phyloP scores from a whole-genome alignment of 2,888 invertebrate species.

The Platerodrilus igneus region DNA sequence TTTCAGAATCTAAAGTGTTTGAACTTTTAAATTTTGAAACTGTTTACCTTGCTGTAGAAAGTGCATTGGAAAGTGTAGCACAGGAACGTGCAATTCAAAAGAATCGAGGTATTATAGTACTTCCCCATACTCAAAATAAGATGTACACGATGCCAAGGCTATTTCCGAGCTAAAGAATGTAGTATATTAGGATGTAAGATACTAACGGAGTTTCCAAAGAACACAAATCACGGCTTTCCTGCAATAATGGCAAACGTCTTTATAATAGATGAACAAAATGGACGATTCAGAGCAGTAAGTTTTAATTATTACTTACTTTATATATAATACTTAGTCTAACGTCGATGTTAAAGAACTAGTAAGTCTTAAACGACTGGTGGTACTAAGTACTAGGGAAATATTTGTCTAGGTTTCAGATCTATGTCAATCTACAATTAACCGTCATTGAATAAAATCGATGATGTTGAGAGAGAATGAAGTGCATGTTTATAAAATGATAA shows the following conservation, averaged over 20 bases:
- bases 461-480: too few species aligned
- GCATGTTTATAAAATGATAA: too few species aligned
- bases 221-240: slow-evolving; percentile 40
- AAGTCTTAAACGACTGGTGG: too few species aligned
- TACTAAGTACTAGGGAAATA: too few species aligned
- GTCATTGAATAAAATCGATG: too few species aligned
- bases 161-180: slow-evolving; percentile 38
- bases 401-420: too few species aligned
- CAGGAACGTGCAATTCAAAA: slow-evolving; percentile 38
- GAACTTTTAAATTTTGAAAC: slow-evolving; percentile 44
- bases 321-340: too few species aligned
- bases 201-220: slow-evolving; percentile 47
- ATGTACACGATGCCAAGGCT: slow-evolving; percentile 50
- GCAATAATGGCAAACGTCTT: slow-evolving; percentile 48
- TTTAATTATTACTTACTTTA: too few species aligned
- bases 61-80: slow-evolving; percentile 42
- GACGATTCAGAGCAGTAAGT: slow-evolving; percentile 46
- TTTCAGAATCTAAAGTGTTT: slow-evolving; percentile 39
- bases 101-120: slow-evolving; percentile 36
- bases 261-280: slow-evolving; percentile 47
- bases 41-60: slow-evolving; percentile 44
- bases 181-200: slow-evolving; percentile 49
- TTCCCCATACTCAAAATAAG: slow-evolving; percentile 29
- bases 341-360: too few species aligned
- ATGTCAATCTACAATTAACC: too few species aligned